Evolutionary conservation across 1,140 invertebrate species (phyloP).

Genomic region (Calliphora vicina): DNA sequence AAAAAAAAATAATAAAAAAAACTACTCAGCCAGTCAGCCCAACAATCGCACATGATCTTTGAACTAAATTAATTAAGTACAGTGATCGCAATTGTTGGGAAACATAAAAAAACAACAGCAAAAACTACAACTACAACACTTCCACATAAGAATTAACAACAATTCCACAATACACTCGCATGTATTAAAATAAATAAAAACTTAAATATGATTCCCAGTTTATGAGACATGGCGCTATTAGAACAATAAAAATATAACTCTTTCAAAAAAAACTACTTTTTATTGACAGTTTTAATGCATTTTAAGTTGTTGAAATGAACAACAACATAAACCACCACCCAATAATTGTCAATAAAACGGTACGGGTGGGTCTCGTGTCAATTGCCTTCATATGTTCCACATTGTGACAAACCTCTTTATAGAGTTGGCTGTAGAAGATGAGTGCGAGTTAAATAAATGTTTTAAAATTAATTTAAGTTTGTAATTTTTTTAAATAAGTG

Average conservation of each 20-base stretch:
- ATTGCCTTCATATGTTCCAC: too few relatives aligned
- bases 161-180: not conserved
- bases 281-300: not conserved
- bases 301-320: not conserved
- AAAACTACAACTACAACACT: not conserved
- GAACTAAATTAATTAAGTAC: conserved; percentile 63
- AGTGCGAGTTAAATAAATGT: too few relatives aligned
- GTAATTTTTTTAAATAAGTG: too few relatives aligned
- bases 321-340: not conserved
- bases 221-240: not conserved
- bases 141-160: not conserved
- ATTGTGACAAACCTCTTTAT: not conserved
- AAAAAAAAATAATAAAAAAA: not conserved
- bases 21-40: not conserved
- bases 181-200: too few relatives aligned
- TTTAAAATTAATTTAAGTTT: too few relatives aligned
- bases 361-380: conserved; percentile 11
- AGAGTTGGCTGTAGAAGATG: too few relatives aligned
- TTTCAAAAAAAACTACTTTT: not conserved
- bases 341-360: not conserved
- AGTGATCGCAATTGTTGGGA: conserved; percentile 60
- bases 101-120: not conserved
- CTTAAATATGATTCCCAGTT: not conserved
- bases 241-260: not conserved
- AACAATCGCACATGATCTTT: conserved; percentile 50